A percentile compares a stretch with the other conserved stretches of the same genome.
These are phyloP conservation scores for Drosophila meridiana DNA, from an alignment of 2,888 invertebrate genomes.

Conservation along the genomic window DNA sequence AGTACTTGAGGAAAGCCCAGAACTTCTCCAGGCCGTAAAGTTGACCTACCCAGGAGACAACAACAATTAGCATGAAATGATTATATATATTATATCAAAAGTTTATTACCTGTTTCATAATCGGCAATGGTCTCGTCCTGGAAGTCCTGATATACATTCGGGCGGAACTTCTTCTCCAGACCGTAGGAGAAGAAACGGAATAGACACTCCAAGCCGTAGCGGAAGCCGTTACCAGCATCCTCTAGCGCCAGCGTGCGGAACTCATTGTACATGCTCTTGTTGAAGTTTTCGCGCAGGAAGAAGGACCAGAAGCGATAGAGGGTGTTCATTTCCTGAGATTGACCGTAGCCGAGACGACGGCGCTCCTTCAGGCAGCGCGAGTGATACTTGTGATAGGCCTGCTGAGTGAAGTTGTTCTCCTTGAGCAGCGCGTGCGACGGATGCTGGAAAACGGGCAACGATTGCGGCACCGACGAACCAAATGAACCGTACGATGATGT, in stretches of 20 bases:
- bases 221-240: conserved; percentile 95
- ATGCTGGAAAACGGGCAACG: conserved; percentile 96
- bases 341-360: conserved; percentile 95
- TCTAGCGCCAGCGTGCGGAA: conserved; percentile 96
- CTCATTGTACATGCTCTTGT: conserved; percentile 98
- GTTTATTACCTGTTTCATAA: conserved; percentile 90
- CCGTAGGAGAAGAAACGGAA: conserved; percentile 99
- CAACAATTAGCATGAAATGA: neutral
- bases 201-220: conserved; percentile 93
- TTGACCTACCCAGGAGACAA: conserved; percentile 88
- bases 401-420: conserved; percentile 99
- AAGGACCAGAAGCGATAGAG: conserved; percentile 99
- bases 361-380: conserved; percentile 96
- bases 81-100: neutral
- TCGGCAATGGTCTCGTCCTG: conserved; percentile 96
- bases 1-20: conserved; percentile 99
- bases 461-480: conserved; percentile 92
- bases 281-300: conserved; percentile 99
- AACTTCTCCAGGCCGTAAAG: conserved; percentile 99
- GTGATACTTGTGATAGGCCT: conserved; percentile 98
- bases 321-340: conserved; percentile 99
- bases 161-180: conserved; percentile 97
- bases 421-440: conserved; percentile 97
- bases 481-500: conserved; percentile 86
- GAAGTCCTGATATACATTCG: conserved; percentile 98